Base-by-base conservation (phyloP, 2,888 invertebrate genomes). In the Anticlea derivata region DNA sequence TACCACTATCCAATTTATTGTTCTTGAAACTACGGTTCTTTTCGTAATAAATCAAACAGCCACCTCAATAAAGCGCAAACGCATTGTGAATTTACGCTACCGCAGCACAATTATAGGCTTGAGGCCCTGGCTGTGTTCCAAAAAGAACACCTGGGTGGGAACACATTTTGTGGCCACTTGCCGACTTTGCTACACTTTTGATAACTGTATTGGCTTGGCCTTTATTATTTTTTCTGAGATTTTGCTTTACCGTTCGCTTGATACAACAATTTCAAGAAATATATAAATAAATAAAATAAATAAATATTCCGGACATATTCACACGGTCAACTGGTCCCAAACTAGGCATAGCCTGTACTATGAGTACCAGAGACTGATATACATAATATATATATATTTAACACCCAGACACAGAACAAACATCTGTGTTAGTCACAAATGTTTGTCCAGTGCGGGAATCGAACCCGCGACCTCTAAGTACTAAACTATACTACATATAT, bases 141-240 rank as follows among this genome's bases (percentile, higher is more conserved):
- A 57, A 61, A 61, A 56, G 58, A 58, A 55, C 55, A 58, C 61
- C 54, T 56, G 44, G 27, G 20, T 30, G 31, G 44, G 40, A 60
- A 60, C 58, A 60, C 49, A 51, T 55, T 53, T 58, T 50, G 58
- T 44, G 55, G 60, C 46, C 51, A 51, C 51, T 58, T 51, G 49
- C 55, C 40, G 55, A 45, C 37, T 47, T 37, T 30, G 27, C 30
- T 43, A 31, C 49, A 29, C 44, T 47, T 55, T 55, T 55, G 50
- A 45, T 60, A 55, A 55, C 47, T 43, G 39, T 43, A 43, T 54
- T 43, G 39, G 49, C 41, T 50, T 50, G 27, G 50, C 45, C 39
- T 23, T 40, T 24, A n/a, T n/a, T n/a, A n/a, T n/a, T 17, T 5
- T 39, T 22, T 17, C 2, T 2, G 22, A 23, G 23, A 23, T 12